A percentile compares a stretch with the other conserved stretches of the same genome.
These are phyloP conservation scores for Poecilobothrus nobilitatus DNA, from an alignment of 2,888 invertebrate genomes.

Conservation along the genomic window DNA sequence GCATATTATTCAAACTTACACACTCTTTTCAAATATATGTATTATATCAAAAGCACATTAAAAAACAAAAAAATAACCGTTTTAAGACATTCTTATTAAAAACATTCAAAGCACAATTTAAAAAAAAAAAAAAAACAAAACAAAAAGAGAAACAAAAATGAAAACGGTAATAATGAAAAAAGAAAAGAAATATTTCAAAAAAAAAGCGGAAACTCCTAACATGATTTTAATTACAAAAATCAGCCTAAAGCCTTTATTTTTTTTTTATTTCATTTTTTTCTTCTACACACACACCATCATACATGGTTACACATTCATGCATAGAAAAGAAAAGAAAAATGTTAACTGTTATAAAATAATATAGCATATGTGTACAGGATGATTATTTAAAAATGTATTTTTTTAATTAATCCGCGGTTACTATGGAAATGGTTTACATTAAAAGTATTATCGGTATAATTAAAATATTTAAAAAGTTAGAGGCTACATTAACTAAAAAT, in stretches of 20 bases:
- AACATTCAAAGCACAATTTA: neutral
- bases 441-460: too few relatives aligned
- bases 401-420: too few relatives aligned
- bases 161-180: neutral
- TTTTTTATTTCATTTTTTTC: too few relatives aligned
- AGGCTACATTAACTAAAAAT: too few relatives aligned
- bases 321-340: neutral
- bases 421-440: too few relatives aligned
- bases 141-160: neutral
- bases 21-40: neutral
- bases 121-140: neutral
- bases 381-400: neutral
- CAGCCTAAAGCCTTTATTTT: slow-evolving; percentile 8
- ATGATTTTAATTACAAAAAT: slow-evolving; percentile 9
- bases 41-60: neutral
- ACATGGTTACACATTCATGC: neutral
- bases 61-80: neutral
- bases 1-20: neutral
- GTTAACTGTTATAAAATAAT: neutral
- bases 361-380: neutral
- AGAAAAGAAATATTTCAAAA: neutral
- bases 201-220: slow-evolving; percentile 6
- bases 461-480: too few relatives aligned
- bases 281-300: neutral
- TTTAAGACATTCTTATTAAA: slow-evolving; percentile 6